Base-by-base conservation (phyloP, 2,113 vertebrate genomes). In the Cyphomyrus discorhynchus region DNA sequence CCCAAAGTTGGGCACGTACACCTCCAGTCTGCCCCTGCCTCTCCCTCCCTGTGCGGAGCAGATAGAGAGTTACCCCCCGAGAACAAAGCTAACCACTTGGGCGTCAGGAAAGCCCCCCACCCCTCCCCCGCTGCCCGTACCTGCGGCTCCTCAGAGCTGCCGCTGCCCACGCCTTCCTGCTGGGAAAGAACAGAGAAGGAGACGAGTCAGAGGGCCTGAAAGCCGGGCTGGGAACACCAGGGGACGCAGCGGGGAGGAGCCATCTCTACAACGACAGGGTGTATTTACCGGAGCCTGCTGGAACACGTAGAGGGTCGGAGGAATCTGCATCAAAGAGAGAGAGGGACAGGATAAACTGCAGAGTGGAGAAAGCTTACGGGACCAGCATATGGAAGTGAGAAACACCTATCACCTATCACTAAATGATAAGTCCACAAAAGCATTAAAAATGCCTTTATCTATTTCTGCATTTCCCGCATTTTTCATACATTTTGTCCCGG, bases 111-210 rank as follows among this genome's bases (percentile, higher is more conserved):
- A 84, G 8, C 8, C 8, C 15, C 45, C 42, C 7, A n/a, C n/a
- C 80, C 1, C 1, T 9, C 42, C 8, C 21, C 21, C 1, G 19
- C 45, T 24, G 10, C 49, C 70, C 49, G 91, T 93, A 95, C 94
- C 94, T 94, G 66, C 5, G 95, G 92, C 90, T 95, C 94, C 89
- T 96, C 94, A 6, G 92, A 95, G 91, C 94, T 95, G 1, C 94
- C 90, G 89, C 92, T 92, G 88, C 92, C 93, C 91, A 94, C 91
- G 21, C 87, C 50, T 46, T 91, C 77, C 83, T 66, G 92, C 94
- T 95, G 74, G 21, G 88, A 86, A 86, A 42, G 88, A 31, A 91
- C 13, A 53, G 24, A 89, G 58, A 31, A 89, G 80, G 31, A 90
- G 42, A 90, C 24, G 58, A 15, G 8, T 52, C 19, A 46, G 82